Base-by-base conservation (phyloP, 2,113 vertebrate genomes). In the Prietella phreatophila region DNA sequence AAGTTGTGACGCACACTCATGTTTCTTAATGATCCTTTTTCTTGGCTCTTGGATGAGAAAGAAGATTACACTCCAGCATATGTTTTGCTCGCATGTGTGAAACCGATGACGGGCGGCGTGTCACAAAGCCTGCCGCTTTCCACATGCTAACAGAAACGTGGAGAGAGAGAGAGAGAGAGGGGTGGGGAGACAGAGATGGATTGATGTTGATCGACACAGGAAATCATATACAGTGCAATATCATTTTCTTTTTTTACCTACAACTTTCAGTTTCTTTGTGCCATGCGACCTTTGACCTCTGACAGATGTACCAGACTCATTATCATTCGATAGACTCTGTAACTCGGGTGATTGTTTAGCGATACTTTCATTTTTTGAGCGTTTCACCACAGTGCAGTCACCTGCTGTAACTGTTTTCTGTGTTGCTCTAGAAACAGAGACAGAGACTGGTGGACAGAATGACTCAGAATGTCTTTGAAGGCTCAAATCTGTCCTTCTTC, bases 41-140 rank as follows among this genome's bases (percentile, higher is more conserved):
- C 75, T 82, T 65, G 30, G 50, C 87, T 90, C 86, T 90, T 89
- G 82, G 61, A 82, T 86, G 63, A 84, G 76, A 82, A 69, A 53
- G 50, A 80, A 79, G 88, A 88, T 90, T 85, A 88, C 86, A 84
- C 86, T 88, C 86, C 81, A 87, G 73, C 90, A 91, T 92, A 91
- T 90, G 91, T 85, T 87, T 89, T 87, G 73, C 84, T 87, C n/a
- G 67, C 63, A 91, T 73, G 89, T 91, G 88, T 88, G 88, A 91
- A 90, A 85, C 69, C 61, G 84, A 56, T 81, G 80, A 80, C 25
- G 88, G 55, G 85, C 47, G 63, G 85, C 85, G 27, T 85, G 84
- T 85, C 84, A 85, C 84, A 85, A 60, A 85, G 55, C 84, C 84
- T 76, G 84, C 84, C 71, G 33, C 84, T 76, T 85, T 85, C 71